Conservation (phyloP, 2,113 vertebrate species). For the Pogonocichla stellata region DNA sequence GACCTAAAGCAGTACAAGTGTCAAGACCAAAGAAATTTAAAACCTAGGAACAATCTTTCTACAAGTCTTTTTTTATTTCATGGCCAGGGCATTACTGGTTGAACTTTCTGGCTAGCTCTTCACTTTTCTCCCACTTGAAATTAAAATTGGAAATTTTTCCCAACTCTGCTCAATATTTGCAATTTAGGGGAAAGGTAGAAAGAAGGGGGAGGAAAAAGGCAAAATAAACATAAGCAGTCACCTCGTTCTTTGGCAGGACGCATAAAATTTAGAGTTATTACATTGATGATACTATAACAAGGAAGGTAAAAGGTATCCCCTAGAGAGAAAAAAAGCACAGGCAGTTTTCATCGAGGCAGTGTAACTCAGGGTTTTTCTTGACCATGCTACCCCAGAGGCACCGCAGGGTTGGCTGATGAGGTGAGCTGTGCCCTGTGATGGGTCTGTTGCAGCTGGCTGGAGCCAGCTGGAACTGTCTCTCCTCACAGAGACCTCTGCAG, state of each 20-base stretch:
- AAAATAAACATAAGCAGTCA: not conserved
- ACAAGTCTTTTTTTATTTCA: not conserved
- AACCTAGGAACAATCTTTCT: not conserved
- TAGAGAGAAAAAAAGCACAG: not conserved
- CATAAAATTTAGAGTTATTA: conserved; percentile 14
- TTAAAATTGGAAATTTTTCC: conserved; percentile 15
- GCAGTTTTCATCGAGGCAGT: not conserved
- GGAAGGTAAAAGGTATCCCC: not conserved
- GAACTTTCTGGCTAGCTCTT: not conserved
- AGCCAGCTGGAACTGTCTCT: not conserved
- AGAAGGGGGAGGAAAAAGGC: no score
- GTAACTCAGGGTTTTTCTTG: not conserved
- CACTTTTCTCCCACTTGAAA: not conserved
- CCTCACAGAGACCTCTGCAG: not conserved
- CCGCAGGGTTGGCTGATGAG: not conserved
- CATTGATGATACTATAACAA: not conserved
- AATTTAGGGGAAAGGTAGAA: not conserved
- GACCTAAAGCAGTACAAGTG: not conserved
- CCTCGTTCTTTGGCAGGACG: not conserved
- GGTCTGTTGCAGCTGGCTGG: rapidly evolving
- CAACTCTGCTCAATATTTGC: not conserved
- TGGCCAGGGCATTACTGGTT: not conserved
- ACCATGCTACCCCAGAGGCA: rapidly evolving
- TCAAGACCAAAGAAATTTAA: not conserved
- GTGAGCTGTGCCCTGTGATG: not conserved